These are phyloP conservation scores for Helarctos malayanus DNA, from an alignment of 2,797 vertebrate species.

Conservation along the genomic window DNA sequence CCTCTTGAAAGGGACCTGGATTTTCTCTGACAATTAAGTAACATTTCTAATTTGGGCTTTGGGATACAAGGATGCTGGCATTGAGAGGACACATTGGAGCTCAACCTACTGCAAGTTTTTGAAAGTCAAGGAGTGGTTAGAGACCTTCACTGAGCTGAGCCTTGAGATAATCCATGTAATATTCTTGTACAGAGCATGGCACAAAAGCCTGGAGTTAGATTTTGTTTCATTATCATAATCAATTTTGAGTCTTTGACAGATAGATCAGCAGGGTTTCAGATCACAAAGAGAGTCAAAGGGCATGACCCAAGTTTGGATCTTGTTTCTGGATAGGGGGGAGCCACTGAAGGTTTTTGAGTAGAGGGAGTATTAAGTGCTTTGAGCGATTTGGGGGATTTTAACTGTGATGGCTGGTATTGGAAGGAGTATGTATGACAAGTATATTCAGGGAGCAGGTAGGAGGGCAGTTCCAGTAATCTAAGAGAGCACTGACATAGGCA, in stretches of 20 bases:
- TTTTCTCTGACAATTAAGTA: slow-evolving; percentile 55
- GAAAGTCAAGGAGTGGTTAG: not conserved
- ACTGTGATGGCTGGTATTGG: not conserved
- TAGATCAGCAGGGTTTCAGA: not conserved
- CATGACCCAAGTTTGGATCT: not conserved
- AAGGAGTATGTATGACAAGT: not conserved
- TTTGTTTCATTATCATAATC: not conserved
- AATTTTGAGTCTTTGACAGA: not conserved
- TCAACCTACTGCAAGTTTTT: not conserved
- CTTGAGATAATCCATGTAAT: not conserved
- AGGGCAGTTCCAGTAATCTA: not conserved
- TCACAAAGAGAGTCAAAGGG: not conserved
- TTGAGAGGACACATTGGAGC: slow-evolving; percentile 1
- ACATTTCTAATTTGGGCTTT: slow-evolving; percentile 57
- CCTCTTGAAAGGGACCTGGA: slow-evolving; percentile 21
- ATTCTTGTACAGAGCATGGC: not conserved
- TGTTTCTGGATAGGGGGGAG: not conserved
- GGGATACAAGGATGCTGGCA: not conserved
- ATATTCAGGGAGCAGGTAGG: not conserved
- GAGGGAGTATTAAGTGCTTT: not conserved
- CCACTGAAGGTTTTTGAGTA: not conserved
- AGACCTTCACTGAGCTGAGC: not conserved
- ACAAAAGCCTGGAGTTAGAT: not conserved
- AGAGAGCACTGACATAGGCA: not conserved
- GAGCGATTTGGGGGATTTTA: not conserved